phyloP scores from a whole-genome alignment of 1,140 invertebrate species.

The Oscheius sp. region DNA sequence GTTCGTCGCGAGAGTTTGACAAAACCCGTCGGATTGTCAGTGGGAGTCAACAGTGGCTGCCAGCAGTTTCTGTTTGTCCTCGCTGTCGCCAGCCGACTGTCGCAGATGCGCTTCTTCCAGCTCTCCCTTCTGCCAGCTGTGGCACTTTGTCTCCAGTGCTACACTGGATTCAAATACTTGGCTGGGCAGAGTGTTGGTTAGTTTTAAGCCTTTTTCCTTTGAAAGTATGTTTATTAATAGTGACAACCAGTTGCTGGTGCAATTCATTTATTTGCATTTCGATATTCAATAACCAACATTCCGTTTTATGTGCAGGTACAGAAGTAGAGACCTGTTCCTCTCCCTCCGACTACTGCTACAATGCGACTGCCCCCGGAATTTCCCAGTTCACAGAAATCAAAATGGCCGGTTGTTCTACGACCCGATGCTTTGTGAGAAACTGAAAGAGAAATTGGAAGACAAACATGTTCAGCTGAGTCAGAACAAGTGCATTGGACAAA shows the following conservation, averaged over 20 bases:
- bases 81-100: no score
- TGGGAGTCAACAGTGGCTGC: no score
- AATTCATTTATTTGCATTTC: no score
- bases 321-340: constrained; percentile 12
- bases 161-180: constrained; percentile 25
- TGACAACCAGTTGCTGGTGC: no score
- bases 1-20: no score
- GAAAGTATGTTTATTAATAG: no score
- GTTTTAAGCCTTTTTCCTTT: background rate
- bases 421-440: constrained; percentile 8
- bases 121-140: background rate
- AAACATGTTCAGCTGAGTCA: constrained; percentile 8
- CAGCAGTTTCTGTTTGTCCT: no score
- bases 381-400: constrained; percentile 10
- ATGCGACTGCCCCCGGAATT: constrained; percentile 13
- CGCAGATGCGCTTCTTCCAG: no score
- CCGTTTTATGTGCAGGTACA: no score
- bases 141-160: constrained; percentile 15
- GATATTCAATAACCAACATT: no score
- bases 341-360: constrained; percentile 22
- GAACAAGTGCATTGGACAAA: constrained; percentile 22
- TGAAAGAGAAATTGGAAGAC: background rate
- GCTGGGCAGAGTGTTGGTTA: constrained; percentile 3
- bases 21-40: no score
- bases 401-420: constrained; percentile 21